A percentile compares a stretch with the other conserved stretches of the same genome.
Evolutionary conservation across 1,140 invertebrate species (phyloP).

Genomic region (Rhopalosiphum maidis): DNA sequence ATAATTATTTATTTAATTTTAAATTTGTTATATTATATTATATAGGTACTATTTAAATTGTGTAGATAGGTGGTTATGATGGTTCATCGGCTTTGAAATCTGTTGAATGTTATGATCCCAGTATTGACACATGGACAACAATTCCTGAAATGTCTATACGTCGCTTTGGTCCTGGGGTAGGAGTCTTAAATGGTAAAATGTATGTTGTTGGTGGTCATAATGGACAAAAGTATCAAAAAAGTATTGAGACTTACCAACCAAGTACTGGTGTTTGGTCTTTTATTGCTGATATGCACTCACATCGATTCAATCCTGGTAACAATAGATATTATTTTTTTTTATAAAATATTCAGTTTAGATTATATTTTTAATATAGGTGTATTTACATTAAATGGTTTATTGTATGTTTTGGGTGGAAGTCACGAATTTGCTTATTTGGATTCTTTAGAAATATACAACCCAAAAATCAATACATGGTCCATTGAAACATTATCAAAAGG

Average conservation of each 20-base stretch:
- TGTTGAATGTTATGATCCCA: constrained; percentile 90
- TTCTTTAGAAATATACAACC: constrained; percentile 88
- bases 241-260: constrained; percentile 85
- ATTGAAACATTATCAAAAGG: constrained; percentile 83
- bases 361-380: constrained; percentile 70
- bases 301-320: constrained; percentile 87
- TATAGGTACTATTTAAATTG: no score
- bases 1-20: constrained; percentile 59
- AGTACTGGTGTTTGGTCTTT: constrained; percentile 81
- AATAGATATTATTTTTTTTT: not conserved
- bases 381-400: constrained; percentile 79
- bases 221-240: constrained; percentile 86
- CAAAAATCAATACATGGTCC: constrained; percentile 82
- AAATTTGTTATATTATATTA: not conserved
- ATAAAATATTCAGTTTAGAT: not conserved
- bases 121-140: constrained; percentile 80
- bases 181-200: constrained; percentile 84
- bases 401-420: constrained; percentile 93
- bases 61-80: constrained; percentile 89
- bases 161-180: constrained; percentile 87
- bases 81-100: constrained; percentile 84
- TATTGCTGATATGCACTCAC: constrained; percentile 90
- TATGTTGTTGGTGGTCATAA: constrained; percentile 92
- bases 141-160: constrained; percentile 88
- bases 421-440: constrained; percentile 89